Evolutionary conservation across 2,113 vertebrate species (phyloP).

Genomic region (Turnix velox): DNA sequence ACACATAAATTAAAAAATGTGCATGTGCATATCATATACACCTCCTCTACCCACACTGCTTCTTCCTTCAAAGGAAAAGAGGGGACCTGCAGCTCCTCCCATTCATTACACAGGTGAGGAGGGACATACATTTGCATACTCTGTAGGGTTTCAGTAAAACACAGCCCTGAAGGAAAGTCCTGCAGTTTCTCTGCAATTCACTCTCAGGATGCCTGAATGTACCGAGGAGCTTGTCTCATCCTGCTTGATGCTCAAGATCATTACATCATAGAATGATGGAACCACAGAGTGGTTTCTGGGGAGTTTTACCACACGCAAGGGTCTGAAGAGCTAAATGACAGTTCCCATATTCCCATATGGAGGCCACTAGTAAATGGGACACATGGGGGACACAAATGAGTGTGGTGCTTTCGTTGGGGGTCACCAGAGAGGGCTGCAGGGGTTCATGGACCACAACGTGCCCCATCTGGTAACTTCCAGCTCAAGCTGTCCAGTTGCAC

Average conservation of each 20-base stretch:
- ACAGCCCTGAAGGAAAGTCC: not conserved
- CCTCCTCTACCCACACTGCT: not conserved
- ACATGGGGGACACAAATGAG: too few relatives aligned
- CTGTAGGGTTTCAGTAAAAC: not conserved
- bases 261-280: not conserved
- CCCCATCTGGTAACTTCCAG: accelerated
- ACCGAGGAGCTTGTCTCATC: not conserved
- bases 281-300: not conserved
- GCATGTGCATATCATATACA: accelerated
- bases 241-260: not conserved
- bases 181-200: not conserved
- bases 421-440: not conserved
- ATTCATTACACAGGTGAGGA: not conserved
- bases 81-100: not conserved
- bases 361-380: not conserved
- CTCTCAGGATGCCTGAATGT: not conserved
- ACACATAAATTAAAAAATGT: not conserved
- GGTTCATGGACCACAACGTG: accelerated
- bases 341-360: not conserved
- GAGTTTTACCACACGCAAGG: accelerated
- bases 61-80: not conserved
- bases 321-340: not conserved
- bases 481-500: not conserved
- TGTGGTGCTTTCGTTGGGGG: too few relatives aligned
- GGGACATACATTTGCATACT: not conserved